Base-by-base conservation (phyloP, 2,113 vertebrate genomes). In the Hippopotamus amphibius region DNA sequence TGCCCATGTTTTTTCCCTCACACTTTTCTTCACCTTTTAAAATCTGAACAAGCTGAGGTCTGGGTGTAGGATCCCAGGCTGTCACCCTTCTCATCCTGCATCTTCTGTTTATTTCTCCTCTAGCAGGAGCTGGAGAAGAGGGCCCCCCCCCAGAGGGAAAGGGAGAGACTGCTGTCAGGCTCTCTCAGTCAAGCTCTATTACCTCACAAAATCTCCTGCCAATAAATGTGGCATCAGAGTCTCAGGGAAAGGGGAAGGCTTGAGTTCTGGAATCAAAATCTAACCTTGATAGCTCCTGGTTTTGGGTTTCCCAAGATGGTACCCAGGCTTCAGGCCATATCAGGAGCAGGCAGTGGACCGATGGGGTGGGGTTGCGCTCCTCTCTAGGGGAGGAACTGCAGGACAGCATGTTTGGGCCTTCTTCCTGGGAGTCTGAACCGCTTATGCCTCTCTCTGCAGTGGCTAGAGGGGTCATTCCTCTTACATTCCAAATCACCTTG, bases 321-420 rank as follows among this genome's bases (percentile, higher is more conserved):
- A 12, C 48, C 30, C 43, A 46, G 37, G 66, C 37, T 61, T 93
- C 48, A 10, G 80, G 72, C 46, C 48, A 28, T 11, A 8, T 53
- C 48, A 21, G 4, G 41, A 53, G 37, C 30, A 68, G 26, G 7
- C 15, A 5, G 13, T 65, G 21, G n/a, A 7, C 0, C 2, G n/a
- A 6, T n/a, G 1, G 48, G 63, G 15, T 7, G 50, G 33, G 33
- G 1, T 33, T 5, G 48, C 46, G 55, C 43, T 71, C 17, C 9
- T 1, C 6, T n/a, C 7, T 19, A 19, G 17, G 17, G 55, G 17
- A 57, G 55, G 19, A 16, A 3, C 69, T 33, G 16, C 2, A 7
- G 41, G 12, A 41, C 61, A 37, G 21, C 4, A 1, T 0, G 22
- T 7, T 59, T 12, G 2, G 50, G 77, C 33, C 46, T 28, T 72